These are phyloP conservation scores for Podargus strigoides DNA, from an alignment of 2,797 vertebrate genomes.

Conservation along the genomic window DNA sequence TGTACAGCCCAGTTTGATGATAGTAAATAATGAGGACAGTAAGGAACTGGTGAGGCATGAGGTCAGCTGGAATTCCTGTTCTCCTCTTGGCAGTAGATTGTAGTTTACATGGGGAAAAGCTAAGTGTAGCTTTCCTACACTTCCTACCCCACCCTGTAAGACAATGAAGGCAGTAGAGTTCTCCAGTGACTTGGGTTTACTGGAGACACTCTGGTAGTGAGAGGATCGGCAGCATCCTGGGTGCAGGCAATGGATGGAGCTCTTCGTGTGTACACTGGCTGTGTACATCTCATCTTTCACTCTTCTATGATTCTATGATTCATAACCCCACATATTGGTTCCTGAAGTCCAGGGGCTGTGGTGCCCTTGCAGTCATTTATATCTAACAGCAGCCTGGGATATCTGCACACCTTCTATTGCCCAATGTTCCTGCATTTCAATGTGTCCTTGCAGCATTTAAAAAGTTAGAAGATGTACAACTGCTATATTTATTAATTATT, in stretches of 20 bases:
- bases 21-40: neutral
- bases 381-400: neutral
- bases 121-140: neutral
- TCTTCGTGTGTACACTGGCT: fast-evolving
- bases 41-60: neutral
- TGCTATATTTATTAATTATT: neutral
- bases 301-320: no score
- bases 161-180: neutral
- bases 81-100: neutral
- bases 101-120: neutral
- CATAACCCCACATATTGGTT: fast-evolving
- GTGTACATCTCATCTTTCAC: neutral
- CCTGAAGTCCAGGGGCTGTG: neutral
- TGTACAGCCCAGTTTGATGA: neutral
- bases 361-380: neutral
- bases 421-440: neutral
- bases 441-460: fast-evolving
- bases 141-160: neutral
- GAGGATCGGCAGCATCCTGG: neutral
- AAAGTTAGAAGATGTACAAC: neutral
- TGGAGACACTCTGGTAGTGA: neutral
- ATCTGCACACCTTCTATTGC: neutral
- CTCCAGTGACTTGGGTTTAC: neutral
- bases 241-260: neutral
- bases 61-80: neutral